Evolutionary conservation across 2,113 vertebrate genomes (phyloP).

Genomic region (Muntiacus muntjak): DNA sequence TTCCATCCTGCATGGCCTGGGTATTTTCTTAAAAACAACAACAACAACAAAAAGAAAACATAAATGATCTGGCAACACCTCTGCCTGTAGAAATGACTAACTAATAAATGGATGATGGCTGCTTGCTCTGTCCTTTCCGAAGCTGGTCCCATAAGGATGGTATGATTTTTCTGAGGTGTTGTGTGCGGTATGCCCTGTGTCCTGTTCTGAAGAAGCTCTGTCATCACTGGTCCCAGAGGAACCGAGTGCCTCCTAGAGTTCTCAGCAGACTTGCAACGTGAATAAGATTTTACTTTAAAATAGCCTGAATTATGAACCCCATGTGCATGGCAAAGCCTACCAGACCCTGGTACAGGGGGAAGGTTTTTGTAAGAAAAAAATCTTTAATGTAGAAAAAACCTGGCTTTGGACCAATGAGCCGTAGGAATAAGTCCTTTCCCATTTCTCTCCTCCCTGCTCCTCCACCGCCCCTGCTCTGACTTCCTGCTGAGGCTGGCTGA

Average conservation of each 20-base stretch:
- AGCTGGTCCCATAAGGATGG: not conserved
- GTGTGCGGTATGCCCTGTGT: not conserved
- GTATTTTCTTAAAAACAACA: not conserved
- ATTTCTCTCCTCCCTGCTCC: not conserved
- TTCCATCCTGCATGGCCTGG: not conserved
- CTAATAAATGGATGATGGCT: not conserved
- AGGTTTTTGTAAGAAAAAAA: not conserved
- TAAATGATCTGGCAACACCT: not conserved
- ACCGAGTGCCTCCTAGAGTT: constrained; percentile 25
- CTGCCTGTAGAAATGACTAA: not conserved
- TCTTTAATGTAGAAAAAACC: not conserved
- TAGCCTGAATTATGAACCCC: constrained; percentile 45
- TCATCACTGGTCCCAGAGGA: not conserved
- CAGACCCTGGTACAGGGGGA: not conserved
- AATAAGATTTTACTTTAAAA: constrained; percentile 63
- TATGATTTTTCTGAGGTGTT: not conserved
- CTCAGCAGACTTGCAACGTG: constrained; percentile 44
- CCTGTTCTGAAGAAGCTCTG: not conserved
- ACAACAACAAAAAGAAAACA: not conserved
- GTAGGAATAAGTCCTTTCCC: not conserved
- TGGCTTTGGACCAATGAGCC: not conserved
- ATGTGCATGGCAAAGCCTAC: constrained; percentile 42
- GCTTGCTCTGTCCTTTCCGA: not conserved
- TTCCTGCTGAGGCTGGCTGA: not conserved
- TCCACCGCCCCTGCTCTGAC: not conserved